These are phyloP conservation scores for Coreoperca whiteheadi DNA, from an alignment of 2,113 vertebrate species.

Conservation along the genomic window DNA sequence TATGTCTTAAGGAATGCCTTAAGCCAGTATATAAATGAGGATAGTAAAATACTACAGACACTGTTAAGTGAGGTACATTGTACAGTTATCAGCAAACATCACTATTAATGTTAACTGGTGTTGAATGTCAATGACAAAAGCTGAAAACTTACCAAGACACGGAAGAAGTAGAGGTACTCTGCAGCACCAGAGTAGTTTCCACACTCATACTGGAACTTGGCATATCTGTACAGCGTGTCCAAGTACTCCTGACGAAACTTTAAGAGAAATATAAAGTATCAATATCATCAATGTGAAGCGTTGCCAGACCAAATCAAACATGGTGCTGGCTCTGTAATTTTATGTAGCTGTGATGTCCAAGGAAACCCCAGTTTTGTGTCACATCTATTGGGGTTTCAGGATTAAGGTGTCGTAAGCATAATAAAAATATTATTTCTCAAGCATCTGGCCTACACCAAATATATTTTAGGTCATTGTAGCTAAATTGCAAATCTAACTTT, in stretches of 20 bases:
- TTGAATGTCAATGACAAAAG: conserved; percentile 9
- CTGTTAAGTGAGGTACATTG: conserved; percentile 42
- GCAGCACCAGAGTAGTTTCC: conserved; percentile 99
- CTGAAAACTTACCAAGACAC: conserved; percentile 92
- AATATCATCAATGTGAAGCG: conserved; percentile 11
- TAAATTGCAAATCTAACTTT: not conserved
- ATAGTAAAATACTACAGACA: conserved; percentile 42
- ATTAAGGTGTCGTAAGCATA: not conserved
- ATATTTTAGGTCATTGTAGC: not conserved
- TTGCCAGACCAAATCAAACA: conserved; percentile 14
- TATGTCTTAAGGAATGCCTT: conserved; percentile 45
- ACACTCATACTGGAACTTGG: conserved; percentile 98
- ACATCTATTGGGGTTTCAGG: not conserved
- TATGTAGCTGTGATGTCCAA: conserved; percentile 8
- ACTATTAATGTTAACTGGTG: not conserved
- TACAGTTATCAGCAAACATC: conserved; percentile 27
- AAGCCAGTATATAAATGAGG: conserved; percentile 42
- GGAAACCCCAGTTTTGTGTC: conserved; percentile 6
- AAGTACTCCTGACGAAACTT: conserved; percentile 98
- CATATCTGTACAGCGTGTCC: conserved; percentile 97
- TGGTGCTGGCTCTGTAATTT: conserved; percentile 7
- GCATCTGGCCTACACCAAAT: conserved; percentile 1
- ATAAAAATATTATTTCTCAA: not conserved
- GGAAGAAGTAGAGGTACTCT: conserved; percentile 98
- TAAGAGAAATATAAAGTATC: conserved; percentile 43